Evolutionary conservation across 2,888 invertebrate species (phyloP), one percentile per base, ranked within the genome.

Genomic region (Oxyteleia sp.): DNA sequence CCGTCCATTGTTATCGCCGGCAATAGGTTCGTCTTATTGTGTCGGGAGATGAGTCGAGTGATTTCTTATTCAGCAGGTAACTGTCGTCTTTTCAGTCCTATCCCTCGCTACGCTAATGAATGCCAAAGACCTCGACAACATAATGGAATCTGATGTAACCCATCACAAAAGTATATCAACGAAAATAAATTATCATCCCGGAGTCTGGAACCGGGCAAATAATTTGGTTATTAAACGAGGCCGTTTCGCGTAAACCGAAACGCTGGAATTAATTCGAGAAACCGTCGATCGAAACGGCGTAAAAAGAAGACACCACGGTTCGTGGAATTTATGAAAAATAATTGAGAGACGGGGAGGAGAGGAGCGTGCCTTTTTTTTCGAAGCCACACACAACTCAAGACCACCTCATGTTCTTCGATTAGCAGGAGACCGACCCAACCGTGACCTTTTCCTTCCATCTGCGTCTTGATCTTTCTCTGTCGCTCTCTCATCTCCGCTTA

Each of bases 341-440:
- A 84, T 78, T 81, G 81, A 84, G 81, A 84, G 80, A 75, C 71
- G 71, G 69, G 61, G 57, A 59, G 66, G 38, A 38, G 57, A 23
- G 45, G 59, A 69, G 86, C 83, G 84, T 83, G 86, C 82, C 82
- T 87, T 88, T 86, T n/a, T n/a, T 86, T 87, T 85, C 81, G 82
- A 81, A 82, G 85, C 83, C 75, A 68, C 79, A 69, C 80, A 85
- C 84, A 84, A 87, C 85, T 85, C 87, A 88, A 87, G 88, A 88
- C 88, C 85, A 85, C 85, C 86, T 84, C 84, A 89, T 87, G 92
- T 91, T 91, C 91, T 92, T 92, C 93, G 93, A 93, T 93, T 93
- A 93, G 93, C 91, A 88, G 90, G 89, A 91, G 91, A 92, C 90
- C 92, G 92, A 92, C 92, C 93, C 92, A 92, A 92, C 93, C 93